Evolutionary conservation across 2,888 invertebrate genomes (phyloP).

Genomic region (Heliconius charithonia): DNA sequence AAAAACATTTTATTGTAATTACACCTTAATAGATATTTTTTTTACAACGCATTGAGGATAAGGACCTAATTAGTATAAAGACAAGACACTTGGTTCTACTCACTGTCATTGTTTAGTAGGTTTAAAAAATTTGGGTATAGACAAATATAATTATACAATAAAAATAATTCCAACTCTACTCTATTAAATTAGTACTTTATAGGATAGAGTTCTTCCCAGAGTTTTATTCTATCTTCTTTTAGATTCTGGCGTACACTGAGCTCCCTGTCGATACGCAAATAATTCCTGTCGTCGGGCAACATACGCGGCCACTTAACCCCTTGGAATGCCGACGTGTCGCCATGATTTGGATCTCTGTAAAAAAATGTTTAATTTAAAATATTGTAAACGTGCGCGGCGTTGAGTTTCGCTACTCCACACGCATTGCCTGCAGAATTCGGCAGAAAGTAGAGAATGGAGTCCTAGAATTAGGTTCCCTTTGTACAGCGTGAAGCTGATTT

Average conservation of each 20-base stretch:
- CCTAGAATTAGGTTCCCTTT: constrained; percentile 45
- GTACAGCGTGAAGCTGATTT: too few species aligned
- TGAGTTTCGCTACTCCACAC: constrained; percentile 26
- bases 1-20: too few species aligned
- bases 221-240: constrained; percentile 57
- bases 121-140: too few species aligned
- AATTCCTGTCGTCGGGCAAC: constrained; percentile 56
- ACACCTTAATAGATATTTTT: too few species aligned
- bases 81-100: too few species aligned
- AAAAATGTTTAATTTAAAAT: neutral
- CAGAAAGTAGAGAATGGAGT: too few species aligned
- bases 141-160: neutral
- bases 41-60: too few species aligned
- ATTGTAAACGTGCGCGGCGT: too few species aligned
- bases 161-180: neutral
- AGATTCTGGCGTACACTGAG: constrained; percentile 56
- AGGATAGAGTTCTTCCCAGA: constrained; percentile 69
- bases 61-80: too few species aligned
- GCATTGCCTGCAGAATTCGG: constrained; percentile 41
- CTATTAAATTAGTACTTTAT: constrained; percentile 53
- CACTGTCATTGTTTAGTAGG: too few species aligned
- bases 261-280: constrained; percentile 55
- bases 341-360: constrained; percentile 60
- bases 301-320: constrained; percentile 59
- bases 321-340: constrained; percentile 51